Base-by-base conservation (phyloP, 2,113 vertebrate genomes). In the Rhabdomys dilectus region DNA sequence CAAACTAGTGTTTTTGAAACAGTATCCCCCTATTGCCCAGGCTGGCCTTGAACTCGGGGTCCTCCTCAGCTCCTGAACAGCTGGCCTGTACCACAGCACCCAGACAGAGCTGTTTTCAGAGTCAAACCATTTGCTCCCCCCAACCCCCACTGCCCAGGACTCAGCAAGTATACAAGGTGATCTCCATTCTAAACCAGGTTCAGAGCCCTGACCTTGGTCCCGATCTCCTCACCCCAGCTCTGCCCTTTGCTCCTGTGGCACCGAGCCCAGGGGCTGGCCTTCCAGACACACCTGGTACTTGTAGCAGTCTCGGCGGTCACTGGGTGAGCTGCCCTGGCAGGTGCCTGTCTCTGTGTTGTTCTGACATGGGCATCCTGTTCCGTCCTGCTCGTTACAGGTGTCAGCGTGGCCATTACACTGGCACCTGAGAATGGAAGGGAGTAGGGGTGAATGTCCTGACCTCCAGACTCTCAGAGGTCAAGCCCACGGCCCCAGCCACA, bases 391-490 rank as follows among this genome's bases (percentile, higher is more conserved):
- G 2, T 99, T 99, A 95, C 99, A 99, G 0, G 99, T 99, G 97
- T 99, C 99, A 0, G 99, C 99, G 0, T 99, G 99, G 42, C 99
- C 99, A 0, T 99, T 99, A 95, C 99, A 99, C 98, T 99, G 99
- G 98, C 99, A 99, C 92, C 99, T 99, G 97, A 84, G 62, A 78
- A 58, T 10, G 34, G 34, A 4, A 34, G 62, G 60, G 78, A 39
- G 34, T 26, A 0, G 3, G 8, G 21, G 24, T 36, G n/a, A 34
- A 7, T 7, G 66, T 64, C n/a, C 6, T 1, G 34, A 64, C 78
- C 42, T 60, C 66, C 19, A 5, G 75, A 70, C 56, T 93, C 78
- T 29, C 62, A 21, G 56, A 68, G 29, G n/a, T 42, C 34, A 66
- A 87, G 81, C 45, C 17, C 9, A 84, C 60, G 77, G 12, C 66